Conservation (phyloP, 2,797 vertebrate genomes). For the Micrastur ruficollis region DNA sequence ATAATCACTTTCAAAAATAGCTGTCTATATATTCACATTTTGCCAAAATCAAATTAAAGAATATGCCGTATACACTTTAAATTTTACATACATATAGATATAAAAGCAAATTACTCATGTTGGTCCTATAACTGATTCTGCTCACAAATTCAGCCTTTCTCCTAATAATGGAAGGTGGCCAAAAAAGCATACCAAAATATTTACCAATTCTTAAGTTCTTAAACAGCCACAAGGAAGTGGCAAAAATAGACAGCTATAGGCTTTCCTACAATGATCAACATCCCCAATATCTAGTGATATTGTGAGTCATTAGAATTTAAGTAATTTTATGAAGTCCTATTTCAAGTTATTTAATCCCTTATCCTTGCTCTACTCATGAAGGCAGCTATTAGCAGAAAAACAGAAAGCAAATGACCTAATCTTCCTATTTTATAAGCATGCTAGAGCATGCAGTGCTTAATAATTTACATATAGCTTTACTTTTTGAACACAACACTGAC, state of each 20-base stretch:
- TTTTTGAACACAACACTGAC: neutral
- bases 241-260: neutral
- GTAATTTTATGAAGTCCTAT: neutral
- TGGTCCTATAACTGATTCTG: neutral
- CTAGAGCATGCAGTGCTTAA: neutral
- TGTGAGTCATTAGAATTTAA: neutral
- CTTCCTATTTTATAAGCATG: neutral
- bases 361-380: neutral
- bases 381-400: neutral
- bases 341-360: neutral
- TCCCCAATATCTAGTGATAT: neutral
- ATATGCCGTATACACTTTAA: neutral
- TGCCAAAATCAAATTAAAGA: constrained; percentile 26
- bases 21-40: neutral
- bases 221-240: neutral
- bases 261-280: neutral
- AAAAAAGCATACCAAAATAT: neutral
- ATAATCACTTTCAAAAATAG: constrained; percentile 35
- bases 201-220: neutral
- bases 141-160: neutral
- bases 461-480: neutral
- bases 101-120: neutral
- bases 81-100: neutral
- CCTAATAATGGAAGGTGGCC: neutral
- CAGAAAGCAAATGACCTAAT: neutral